These are phyloP conservation scores for Sigmodon hispidus DNA, from an alignment of 2,113 vertebrate genomes.

Conservation along the genomic window DNA sequence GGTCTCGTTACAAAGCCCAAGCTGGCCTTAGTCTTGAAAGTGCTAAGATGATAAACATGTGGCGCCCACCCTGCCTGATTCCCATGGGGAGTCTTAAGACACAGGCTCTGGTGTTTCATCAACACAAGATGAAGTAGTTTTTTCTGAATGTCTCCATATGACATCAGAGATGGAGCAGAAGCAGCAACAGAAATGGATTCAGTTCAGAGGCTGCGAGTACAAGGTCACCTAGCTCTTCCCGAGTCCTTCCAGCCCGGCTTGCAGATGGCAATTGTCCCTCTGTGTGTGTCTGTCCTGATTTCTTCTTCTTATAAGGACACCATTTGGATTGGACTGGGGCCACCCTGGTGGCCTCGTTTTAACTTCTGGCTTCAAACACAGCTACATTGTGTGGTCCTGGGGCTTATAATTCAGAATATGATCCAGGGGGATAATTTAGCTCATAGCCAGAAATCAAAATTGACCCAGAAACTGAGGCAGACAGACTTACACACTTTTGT, in stretches of 20 bases:
- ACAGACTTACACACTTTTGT: not conserved
- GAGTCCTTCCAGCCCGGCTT: not conserved
- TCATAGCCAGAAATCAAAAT: not conserved
- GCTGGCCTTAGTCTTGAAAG: not conserved
- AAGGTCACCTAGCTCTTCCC: not conserved
- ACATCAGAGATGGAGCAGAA: not conserved
- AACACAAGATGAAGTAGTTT: fast-evolving
- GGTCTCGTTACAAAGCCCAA: not conserved
- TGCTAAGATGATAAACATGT: not conserved
- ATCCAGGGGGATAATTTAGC: too few species aligned
- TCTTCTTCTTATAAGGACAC: not conserved
- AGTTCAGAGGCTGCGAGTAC: not conserved
- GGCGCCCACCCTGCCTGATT: not conserved
- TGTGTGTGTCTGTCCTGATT: not conserved
- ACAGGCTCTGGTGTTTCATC: not conserved
- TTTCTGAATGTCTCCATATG: not conserved
- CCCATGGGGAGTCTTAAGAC: not conserved
- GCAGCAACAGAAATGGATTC: not conserved
- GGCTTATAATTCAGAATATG: not conserved
- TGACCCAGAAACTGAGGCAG: not conserved
- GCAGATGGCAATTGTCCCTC: not conserved
- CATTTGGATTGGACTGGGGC: not conserved
- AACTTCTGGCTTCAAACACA: not conserved
- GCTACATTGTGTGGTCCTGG: not conserved
- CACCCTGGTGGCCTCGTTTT: not conserved